These are phyloP conservation scores for Dufourea novaeangliae DNA, from an alignment of 1,140 invertebrate genomes.

Conservation along the genomic window DNA sequence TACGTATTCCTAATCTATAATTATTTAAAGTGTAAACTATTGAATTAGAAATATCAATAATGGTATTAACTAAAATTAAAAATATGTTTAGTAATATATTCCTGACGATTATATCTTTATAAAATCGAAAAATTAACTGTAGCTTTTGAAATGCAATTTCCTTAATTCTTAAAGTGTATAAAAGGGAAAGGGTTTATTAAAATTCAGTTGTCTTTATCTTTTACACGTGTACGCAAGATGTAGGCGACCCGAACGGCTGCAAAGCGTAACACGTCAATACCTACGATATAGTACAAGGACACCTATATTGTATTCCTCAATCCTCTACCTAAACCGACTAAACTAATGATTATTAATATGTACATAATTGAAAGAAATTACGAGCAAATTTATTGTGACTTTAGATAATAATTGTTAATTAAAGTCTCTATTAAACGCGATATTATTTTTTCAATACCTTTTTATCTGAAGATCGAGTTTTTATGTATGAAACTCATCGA, in stretches of 20 bases:
- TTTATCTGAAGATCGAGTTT: too few relatives aligned
- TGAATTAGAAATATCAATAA: neutral
- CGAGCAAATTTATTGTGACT: neutral
- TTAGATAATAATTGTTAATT: too few relatives aligned
- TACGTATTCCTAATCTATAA: neutral
- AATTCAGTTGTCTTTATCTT: slow-evolving; percentile 20
- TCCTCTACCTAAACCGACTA: neutral
- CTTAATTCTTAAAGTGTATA: neutral
- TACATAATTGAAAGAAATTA: neutral
- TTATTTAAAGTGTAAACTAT: neutral
- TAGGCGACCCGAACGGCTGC: slow-evolving; percentile 1
- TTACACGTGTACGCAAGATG: slow-evolving; percentile 5
- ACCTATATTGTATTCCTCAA: slow-evolving; percentile 40
- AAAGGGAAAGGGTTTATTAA: neutral
- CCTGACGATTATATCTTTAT: too few relatives aligned
- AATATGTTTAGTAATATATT: neutral
- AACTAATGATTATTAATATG: neutral
- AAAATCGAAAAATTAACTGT: neutral
- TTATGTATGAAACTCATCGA: too few relatives aligned
- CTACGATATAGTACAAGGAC: slow-evolving; percentile 58
- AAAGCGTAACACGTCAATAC: slow-evolving; percentile 55
- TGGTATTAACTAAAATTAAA: neutral
- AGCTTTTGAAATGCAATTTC: neutral
- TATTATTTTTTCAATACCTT: too few relatives aligned
- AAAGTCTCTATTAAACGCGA: too few relatives aligned